Conservation (phyloP, 1,140 invertebrate genomes). For the Trachelipus rathkii region DNA sequence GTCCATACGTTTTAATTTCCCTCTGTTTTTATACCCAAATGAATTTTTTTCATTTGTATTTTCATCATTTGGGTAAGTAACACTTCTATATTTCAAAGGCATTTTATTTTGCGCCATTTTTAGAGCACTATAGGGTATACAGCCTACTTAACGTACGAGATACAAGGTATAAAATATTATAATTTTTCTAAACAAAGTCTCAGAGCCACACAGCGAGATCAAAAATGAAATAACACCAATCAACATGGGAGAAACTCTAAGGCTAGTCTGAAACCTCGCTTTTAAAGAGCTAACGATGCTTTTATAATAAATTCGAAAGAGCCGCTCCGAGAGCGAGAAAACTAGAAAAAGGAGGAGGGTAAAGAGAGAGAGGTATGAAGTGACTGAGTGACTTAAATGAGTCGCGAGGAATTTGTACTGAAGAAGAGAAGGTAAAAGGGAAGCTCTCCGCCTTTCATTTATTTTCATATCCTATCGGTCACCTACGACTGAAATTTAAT, state of each 20-base stretch:
- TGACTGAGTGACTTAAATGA: too few relatives aligned
- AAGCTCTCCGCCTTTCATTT: too few relatives aligned
- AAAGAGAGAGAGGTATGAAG: too few relatives aligned
- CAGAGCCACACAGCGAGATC: not conserved
- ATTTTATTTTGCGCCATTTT: not conserved
- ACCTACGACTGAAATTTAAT: too few relatives aligned
- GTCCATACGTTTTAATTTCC: not conserved
- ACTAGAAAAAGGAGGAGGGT: too few relatives aligned
- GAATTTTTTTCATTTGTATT: not conserved
- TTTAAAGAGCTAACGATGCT: not conserved
- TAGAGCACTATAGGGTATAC: not conserved
- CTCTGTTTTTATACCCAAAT: not conserved
- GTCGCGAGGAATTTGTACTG: too few relatives aligned
- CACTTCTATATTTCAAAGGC: not conserved
- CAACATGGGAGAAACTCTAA: not conserved
- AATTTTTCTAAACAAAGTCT: not conserved
- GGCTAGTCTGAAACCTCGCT: not conserved
- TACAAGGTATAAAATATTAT: not conserved
- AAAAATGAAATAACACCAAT: not conserved
- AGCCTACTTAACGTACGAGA: not conserved
- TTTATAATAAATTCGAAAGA: not conserved
- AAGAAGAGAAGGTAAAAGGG: too few relatives aligned
- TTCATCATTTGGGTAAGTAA: not conserved
- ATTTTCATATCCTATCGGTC: too few relatives aligned
- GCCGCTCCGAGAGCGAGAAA: too few relatives aligned